A percentile compares a stretch with the other conserved stretches of the same genome.
These are phyloP conservation scores for Drosophila rufa DNA, from an alignment of 1,140 invertebrate genomes.

Conservation along the genomic window DNA sequence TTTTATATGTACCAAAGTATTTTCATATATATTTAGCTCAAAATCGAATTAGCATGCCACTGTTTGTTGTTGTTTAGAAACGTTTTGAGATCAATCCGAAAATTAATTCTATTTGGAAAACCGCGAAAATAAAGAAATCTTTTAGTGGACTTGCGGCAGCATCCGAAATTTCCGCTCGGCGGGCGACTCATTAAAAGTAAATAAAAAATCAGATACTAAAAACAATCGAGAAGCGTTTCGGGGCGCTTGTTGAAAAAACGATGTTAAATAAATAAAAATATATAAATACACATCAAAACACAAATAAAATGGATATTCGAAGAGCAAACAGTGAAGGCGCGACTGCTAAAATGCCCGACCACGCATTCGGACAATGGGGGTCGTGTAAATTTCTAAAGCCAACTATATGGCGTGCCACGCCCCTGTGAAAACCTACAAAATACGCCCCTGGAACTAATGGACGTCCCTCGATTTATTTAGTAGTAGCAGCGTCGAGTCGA, in stretches of 20 bases:
- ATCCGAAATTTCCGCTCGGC: constrained; percentile 44
- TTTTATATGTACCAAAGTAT: constrained; percentile 2
- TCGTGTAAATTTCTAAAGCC: constrained; percentile 75
- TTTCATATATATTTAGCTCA: background rate
- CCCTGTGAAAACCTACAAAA: constrained; percentile 8
- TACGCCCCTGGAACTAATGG: constrained; percentile 17
- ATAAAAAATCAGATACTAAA: constrained; percentile 78
- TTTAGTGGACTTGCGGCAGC: constrained; percentile 28
- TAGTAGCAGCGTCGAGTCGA: constrained; percentile 11
- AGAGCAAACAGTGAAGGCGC: constrained; percentile 61
- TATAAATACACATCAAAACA: constrained; percentile 56
- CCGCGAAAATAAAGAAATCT: constrained; percentile 28
- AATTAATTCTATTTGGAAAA: constrained; percentile 13
- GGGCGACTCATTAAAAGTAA: constrained; percentile 76
- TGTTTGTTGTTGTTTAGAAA: constrained; percentile 5
- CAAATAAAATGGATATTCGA: constrained; percentile 54
- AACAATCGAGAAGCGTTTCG: constrained; percentile 69
- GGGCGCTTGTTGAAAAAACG: constrained; percentile 74
- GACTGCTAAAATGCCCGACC: constrained; percentile 46
- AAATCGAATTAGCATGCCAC: background rate
- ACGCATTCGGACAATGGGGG: constrained; percentile 49
- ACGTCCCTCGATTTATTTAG: constrained; percentile 16
- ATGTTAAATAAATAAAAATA: constrained; percentile 80
- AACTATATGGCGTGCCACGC: constrained; percentile 64
- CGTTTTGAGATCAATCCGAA: constrained; percentile 3